phyloP scores from a whole-genome alignment of 2,113 vertebrate species.

The Platanista minor region DNA sequence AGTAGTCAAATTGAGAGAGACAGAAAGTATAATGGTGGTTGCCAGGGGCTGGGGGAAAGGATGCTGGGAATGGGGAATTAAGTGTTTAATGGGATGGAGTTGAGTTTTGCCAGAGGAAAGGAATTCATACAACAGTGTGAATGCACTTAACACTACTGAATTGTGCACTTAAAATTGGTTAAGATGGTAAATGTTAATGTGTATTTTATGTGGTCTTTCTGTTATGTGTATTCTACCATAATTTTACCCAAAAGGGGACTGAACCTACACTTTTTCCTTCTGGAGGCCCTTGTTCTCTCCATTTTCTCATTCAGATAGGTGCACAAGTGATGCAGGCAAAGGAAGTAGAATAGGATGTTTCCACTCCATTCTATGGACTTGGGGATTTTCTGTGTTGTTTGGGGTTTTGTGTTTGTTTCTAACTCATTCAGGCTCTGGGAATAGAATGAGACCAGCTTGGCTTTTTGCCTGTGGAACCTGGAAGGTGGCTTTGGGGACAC shows the following conservation, averaged over 20 bases:
- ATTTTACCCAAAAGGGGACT: not conserved
- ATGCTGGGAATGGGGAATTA: not conserved
- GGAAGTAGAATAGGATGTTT: not conserved
- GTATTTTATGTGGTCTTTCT: not conserved
- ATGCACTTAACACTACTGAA: not conserved
- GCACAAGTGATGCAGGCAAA: not conserved
- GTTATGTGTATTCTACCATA: not conserved
- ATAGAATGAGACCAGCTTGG: not conserved
- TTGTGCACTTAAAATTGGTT: not conserved
- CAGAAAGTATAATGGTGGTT: not conserved
- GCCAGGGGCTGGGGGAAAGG: not conserved
- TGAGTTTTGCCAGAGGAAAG: not conserved
- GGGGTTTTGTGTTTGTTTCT: not conserved
- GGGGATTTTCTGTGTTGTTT: not conserved
- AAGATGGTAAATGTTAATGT: not conserved
- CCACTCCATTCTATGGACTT: not conserved
- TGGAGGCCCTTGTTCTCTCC: not conserved
- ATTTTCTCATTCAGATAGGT: not conserved
- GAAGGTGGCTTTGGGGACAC: not conserved
- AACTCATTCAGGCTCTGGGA: not conserved
- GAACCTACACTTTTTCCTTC: not conserved
- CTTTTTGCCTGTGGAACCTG: not conserved
- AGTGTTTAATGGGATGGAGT: not conserved
- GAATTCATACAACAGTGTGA: rapidly evolving
- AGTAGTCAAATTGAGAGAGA: not conserved